phyloP scores from a whole-genome alignment of 2,797 vertebrate genomes.

The Pangasius mekongensis region DNA sequence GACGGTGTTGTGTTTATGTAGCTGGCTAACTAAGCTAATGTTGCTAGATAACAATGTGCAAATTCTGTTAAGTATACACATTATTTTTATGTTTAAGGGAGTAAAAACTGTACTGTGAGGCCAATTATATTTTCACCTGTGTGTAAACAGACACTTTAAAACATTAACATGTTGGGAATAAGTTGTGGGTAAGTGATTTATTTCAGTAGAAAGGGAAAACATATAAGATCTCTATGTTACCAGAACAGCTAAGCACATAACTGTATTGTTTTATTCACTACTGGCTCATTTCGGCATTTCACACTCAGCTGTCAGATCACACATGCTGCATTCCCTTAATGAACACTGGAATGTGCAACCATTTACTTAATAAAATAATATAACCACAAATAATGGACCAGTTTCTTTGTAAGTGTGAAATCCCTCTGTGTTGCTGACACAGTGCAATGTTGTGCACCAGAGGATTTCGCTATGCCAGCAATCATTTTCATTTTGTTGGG shows the following conservation, averaged over 20 bases:
- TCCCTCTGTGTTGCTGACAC: conserved; percentile 1
- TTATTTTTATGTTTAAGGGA: not conserved
- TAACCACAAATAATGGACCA: not conserved
- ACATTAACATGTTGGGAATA: not conserved
- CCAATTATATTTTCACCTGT: not conserved
- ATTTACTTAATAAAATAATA: conserved; percentile 5
- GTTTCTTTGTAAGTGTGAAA: not conserved
- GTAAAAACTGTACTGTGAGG: not conserved
- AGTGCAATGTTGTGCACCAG: not conserved
- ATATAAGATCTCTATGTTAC: not conserved
- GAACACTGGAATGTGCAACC: not conserved
- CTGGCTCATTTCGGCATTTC: conserved; percentile 10
- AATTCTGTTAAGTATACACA: not conserved
- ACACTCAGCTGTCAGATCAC: conserved; percentile 1
- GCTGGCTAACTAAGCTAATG: not conserved
- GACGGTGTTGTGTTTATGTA: not conserved
- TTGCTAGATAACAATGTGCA: not conserved
- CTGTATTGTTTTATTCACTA: conserved; percentile 5
- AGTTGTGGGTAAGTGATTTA: not conserved
- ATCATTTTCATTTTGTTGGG: conserved; percentile 14
- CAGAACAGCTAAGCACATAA: not conserved
- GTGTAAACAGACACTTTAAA: not conserved
- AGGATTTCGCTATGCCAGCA: not conserved
- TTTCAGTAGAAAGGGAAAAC: not conserved
- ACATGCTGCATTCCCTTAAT: not conserved